Conservation (phyloP, 2,888 invertebrate species). For the Amphipoea oculea region DNA sequence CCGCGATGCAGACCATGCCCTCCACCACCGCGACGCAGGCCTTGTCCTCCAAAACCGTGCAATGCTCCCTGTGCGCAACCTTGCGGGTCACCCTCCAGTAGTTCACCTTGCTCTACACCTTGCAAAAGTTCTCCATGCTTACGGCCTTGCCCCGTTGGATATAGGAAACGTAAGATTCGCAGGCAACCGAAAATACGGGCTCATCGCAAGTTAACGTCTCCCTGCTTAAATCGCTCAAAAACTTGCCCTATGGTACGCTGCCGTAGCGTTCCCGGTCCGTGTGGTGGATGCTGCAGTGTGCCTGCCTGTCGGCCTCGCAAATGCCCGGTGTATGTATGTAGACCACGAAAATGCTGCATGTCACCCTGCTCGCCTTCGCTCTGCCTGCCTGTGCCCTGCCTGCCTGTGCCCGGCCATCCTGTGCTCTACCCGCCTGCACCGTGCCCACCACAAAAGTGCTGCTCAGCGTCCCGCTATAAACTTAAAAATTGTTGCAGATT, state of each 20-base stretch:
- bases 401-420: slow-evolving; percentile 54
- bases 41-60: slow-evolving; percentile 46
- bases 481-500: slow-evolving; percentile 64
- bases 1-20: slow-evolving; percentile 3
- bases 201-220: slow-evolving; percentile 79
- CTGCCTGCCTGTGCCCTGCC: slow-evolving; percentile 63
- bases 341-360: slow-evolving; percentile 63
- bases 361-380: slow-evolving; percentile 26
- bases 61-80: slow-evolving; percentile 38
- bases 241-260: slow-evolving; percentile 80
- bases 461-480: slow-evolving; percentile 57
- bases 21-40: slow-evolving; percentile 59
- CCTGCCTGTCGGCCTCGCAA: slow-evolving; percentile 71
- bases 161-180: slow-evolving; percentile 73
- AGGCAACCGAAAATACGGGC: slow-evolving; percentile 80
- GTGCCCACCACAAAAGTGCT: slow-evolving; percentile 45
- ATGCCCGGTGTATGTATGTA: slow-evolving; percentile 70
- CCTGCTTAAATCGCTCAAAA: slow-evolving; percentile 81
- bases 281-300: slow-evolving; percentile 69
- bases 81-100: slow-evolving; percentile 39
- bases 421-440: slow-evolving; percentile 64
- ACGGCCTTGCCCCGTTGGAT: slow-evolving; percentile 80
- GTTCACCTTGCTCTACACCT: slow-evolving; percentile 52
- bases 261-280: slow-evolving; percentile 79
- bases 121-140: slow-evolving; percentile 81